phyloP scores from a whole-genome alignment of 2,797 vertebrate species.

The Tokudaia muenninki region DNA sequence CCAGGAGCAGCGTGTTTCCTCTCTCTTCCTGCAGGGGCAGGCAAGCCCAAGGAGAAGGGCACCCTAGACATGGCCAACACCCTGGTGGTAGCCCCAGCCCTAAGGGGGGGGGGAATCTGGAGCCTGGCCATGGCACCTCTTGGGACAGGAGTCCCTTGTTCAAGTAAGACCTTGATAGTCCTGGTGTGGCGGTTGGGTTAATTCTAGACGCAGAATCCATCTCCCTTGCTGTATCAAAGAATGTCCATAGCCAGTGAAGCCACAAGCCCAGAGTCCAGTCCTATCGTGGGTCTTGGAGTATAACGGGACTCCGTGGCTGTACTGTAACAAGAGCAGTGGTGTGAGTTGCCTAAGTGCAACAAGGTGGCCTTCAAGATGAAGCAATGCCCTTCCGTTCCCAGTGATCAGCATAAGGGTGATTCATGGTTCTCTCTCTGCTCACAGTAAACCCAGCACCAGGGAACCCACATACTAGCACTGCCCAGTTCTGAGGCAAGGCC shows the following conservation, averaged over 20 bases:
- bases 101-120: not conserved
- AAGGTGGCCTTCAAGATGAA: not conserved
- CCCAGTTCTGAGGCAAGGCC: not conserved
- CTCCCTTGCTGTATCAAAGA: not conserved
- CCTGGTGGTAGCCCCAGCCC: not conserved
- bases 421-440: rapidly evolving
- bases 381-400: rapidly evolving
- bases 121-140: not conserved
- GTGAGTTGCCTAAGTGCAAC: rapidly evolving
- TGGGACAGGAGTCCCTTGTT: not conserved
- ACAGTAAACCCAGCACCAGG: too few species aligned
- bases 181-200: not conserved
- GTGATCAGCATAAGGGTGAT: not conserved
- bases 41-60: not conserved
- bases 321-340: rapidly evolving
- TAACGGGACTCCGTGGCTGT: not conserved
- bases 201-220: not conserved
- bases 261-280: not conserved
- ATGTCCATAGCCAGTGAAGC: not conserved
- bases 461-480: rapidly evolving
- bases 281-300: not conserved
- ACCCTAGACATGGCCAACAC: not conserved
- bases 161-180: not conserved
- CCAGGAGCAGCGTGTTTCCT: not conserved
- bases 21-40: not conserved